Conservation (phyloP, 2,888 invertebrate genomes). For the Hemistola chrysoprasaria region DNA sequence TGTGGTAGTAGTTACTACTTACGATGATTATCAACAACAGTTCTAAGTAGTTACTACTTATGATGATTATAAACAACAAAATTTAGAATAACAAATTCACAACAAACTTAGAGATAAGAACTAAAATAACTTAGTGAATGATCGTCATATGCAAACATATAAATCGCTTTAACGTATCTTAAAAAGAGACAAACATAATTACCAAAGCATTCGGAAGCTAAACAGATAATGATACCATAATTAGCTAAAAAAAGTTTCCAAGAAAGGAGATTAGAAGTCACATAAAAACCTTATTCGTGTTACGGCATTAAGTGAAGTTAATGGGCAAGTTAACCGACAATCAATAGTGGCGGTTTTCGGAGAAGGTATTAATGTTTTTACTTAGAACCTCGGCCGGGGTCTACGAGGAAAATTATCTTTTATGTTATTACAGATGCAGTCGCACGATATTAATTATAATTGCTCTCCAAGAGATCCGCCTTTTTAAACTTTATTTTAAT, state of each 20-base stretch:
- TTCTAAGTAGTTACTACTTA: too few species aligned
- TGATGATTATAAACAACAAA: too few species aligned
- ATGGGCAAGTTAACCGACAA: constrained; percentile 42
- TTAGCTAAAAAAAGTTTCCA: constrained; percentile 49
- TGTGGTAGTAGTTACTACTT: too few species aligned
- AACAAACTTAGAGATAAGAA: too few species aligned
- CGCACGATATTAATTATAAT: constrained; percentile 35
- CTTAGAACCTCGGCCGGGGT: constrained; percentile 40
- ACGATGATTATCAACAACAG: too few species aligned
- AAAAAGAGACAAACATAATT: constrained; percentile 17
- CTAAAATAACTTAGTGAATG: too few species aligned
- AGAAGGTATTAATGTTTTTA: constrained; percentile 53
- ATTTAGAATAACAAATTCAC: too few species aligned
- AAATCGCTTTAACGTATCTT: constrained; percentile 4
- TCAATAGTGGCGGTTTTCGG: constrained; percentile 49
- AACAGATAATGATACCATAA: constrained; percentile 39
- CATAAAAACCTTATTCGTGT: constrained; percentile 44
- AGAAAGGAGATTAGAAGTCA: constrained; percentile 48
- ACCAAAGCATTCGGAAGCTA: constrained; percentile 36
- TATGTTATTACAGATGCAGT: constrained; percentile 29
- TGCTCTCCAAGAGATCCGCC: constrained; percentile 26
- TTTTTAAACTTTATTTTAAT: constrained; percentile 14
- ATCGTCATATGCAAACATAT: not conserved
- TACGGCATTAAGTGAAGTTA: constrained; percentile 28
- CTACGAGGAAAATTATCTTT: constrained; percentile 47